Conservation (phyloP, 2,113 vertebrate species). For the Vicugna pacos region DNA sequence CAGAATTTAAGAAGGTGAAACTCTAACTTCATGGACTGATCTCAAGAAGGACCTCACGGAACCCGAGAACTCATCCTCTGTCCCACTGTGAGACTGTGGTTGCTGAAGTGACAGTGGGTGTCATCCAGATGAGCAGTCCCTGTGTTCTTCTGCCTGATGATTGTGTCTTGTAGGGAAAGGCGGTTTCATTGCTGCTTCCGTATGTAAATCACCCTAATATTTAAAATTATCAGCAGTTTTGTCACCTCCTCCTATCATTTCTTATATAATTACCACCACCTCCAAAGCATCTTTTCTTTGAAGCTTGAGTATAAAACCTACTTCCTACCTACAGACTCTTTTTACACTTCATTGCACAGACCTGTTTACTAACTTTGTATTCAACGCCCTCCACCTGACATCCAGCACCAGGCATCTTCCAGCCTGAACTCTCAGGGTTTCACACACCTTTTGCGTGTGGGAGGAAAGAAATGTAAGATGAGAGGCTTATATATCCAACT, state of each 20-base stretch:
- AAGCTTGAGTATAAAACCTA: background rate
- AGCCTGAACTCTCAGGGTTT: background rate
- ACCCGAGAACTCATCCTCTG: background rate
- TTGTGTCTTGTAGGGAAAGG: background rate
- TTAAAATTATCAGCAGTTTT: background rate
- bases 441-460: background rate
- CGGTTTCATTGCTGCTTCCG: background rate
- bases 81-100: background rate
- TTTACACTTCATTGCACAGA: background rate
- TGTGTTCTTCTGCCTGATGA: background rate
- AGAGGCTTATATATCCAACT: background rate
- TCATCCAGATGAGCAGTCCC: background rate
- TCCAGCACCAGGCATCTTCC: background rate
- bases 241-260: background rate
- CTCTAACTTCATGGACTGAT: background rate
- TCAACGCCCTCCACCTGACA: background rate
- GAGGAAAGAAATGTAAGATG: background rate
- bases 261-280: background rate
- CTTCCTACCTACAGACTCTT: background rate
- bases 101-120: background rate
- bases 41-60: background rate
- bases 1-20: background rate
- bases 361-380: background rate
- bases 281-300: background rate
- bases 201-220: slow-evolving; percentile 8